Evolutionary conservation across 2,797 vertebrate genomes (phyloP).

Genomic region (Myripristis jacobus): DNA sequence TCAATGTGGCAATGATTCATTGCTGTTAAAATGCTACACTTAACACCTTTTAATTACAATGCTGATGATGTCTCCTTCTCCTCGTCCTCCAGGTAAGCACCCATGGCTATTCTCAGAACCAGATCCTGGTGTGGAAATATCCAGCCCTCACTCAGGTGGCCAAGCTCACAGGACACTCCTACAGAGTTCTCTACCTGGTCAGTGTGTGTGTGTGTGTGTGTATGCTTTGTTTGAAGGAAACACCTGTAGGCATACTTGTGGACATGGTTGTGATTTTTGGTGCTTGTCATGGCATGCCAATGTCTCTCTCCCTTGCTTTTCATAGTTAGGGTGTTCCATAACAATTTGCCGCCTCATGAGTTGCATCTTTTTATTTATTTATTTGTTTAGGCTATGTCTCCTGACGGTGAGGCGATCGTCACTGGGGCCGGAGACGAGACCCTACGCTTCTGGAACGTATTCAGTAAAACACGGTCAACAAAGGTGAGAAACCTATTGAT

Average conservation of each 20-base stretch:
- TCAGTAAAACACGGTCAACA: slow-evolving; percentile 95
- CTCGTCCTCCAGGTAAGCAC: slow-evolving; percentile 88
- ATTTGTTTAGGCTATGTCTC: slow-evolving; percentile 91
- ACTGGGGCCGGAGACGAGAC: slow-evolving; percentile 95
- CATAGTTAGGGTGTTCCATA: background rate
- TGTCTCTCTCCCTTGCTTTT: background rate
- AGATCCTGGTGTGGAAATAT: slow-evolving; percentile 97
- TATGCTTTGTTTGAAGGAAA: background rate
- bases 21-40: too few species aligned
- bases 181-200: slow-evolving; percentile 93
- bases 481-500: slow-evolving; percentile 81
- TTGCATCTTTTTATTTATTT: background rate
- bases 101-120: slow-evolving; percentile 96
- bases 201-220: slow-evolving; percentile 57
- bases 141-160: slow-evolving; percentile 95
- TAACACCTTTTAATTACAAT: background rate
- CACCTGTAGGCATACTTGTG: background rate
- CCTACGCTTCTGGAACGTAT: slow-evolving; percentile 95
- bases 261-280: background rate
- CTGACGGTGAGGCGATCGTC: slow-evolving; percentile 95
- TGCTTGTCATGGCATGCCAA: background rate
- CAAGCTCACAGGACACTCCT: slow-evolving; percentile 94
- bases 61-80: background rate
- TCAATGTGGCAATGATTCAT: too few species aligned
- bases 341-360: background rate